These are phyloP conservation scores for Ariolimax columbianus DNA, from an alignment of 2,888 invertebrate species.

Conservation along the genomic window DNA sequence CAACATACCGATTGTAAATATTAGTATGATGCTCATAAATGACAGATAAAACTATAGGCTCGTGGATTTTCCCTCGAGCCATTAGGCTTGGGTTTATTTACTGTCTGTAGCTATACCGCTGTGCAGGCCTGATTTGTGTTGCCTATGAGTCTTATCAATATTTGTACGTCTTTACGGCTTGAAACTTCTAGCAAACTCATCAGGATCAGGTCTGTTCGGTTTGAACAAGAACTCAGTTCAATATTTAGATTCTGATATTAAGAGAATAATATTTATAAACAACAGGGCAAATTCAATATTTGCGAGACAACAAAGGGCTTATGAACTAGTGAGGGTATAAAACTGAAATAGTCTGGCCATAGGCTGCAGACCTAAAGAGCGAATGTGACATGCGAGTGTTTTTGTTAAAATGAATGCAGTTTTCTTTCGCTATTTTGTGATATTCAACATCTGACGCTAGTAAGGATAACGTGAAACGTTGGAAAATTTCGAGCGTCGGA, in stretches of 20 bases:
- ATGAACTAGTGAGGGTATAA: conserved; percentile 47
- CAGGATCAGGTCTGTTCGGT: conserved; percentile 40
- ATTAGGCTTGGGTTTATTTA: conserved; percentile 2
- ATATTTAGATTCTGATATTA: conserved; percentile 58
- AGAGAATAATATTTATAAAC: conserved; percentile 59
- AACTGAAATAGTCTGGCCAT: conserved; percentile 36
- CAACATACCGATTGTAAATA: conserved; percentile 50
- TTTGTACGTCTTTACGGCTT: conserved; percentile 53
- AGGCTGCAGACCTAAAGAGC: conserved; percentile 4
- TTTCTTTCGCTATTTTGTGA: background rate
- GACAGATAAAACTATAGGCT: conserved; percentile 47
- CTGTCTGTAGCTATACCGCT: conserved; percentile 35
- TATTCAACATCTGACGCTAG: no score
- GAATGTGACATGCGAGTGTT: background rate
- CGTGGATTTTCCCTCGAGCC: background rate
- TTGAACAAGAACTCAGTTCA: conserved; percentile 52
- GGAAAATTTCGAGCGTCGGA: no score
- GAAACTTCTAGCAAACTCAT: conserved; percentile 53
- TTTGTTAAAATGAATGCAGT: conserved; percentile 1
- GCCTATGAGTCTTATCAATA: conserved; percentile 52
- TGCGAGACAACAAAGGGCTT: conserved; percentile 52
- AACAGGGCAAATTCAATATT: conserved; percentile 57
- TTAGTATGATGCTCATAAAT: conserved; percentile 44
- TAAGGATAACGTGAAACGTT: no score
- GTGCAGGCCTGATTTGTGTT: conserved; percentile 3